phyloP scores from a whole-genome alignment of 2,888 invertebrate species.

The Parnassius mnemosyne region DNA sequence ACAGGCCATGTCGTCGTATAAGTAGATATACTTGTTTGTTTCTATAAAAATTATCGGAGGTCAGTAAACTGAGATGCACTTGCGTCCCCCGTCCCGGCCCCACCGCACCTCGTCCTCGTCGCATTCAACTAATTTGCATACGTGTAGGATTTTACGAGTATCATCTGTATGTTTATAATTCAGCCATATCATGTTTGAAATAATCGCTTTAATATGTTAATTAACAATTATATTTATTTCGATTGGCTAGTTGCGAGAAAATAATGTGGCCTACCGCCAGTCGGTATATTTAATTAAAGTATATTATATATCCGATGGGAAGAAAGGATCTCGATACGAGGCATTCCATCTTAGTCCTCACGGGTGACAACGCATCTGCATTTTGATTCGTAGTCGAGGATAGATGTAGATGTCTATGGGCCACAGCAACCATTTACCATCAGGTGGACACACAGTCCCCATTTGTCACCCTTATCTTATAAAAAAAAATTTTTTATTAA shows the following conservation, averaged over 20 bases:
- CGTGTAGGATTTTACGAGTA: slow-evolving; percentile 17
- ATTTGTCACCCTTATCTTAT: no score
- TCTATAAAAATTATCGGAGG: slow-evolving; percentile 45
- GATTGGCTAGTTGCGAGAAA: background rate
- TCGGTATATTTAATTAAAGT: background rate
- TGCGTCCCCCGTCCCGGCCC: slow-evolving; percentile 22
- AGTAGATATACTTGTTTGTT: slow-evolving; percentile 31
- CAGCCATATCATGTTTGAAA: background rate
- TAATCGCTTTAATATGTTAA: background rate
- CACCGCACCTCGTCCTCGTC: background rate
- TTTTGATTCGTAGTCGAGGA: no score
- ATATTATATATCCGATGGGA: no score
- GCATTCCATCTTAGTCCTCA: no score
- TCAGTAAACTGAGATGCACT: slow-evolving; percentile 45
- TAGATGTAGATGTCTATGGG: no score
- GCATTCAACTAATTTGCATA: slow-evolving; percentile 26
- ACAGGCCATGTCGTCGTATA: slow-evolving; percentile 13
- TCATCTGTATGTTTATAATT: slow-evolving; percentile 7
- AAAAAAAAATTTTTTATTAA: no score
- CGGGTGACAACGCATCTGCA: no score
- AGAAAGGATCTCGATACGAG: no score
- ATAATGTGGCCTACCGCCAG: background rate
- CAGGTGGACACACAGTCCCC: no score
- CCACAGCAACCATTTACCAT: no score
- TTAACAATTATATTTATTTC: background rate